Conservation (phyloP, 2,113 vertebrate species). For the Rhineura floridana region DNA sequence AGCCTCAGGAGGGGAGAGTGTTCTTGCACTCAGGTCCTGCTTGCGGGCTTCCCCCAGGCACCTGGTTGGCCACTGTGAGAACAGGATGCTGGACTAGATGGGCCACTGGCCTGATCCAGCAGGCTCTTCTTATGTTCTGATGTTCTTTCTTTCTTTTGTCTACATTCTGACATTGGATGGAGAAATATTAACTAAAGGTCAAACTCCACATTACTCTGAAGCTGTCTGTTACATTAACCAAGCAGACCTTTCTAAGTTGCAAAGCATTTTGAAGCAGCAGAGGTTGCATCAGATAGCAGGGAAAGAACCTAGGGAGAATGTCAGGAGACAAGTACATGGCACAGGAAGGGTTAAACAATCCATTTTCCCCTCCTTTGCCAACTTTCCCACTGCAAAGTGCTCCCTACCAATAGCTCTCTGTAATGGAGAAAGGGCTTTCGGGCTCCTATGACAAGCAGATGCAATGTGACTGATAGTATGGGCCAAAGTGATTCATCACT, state of each 20-base stretch:
- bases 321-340: not conserved
- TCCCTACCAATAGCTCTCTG: not conserved
- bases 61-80: too few species aligned
- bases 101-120: too few species aligned
- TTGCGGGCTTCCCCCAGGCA: too few species aligned
- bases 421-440: not conserved
- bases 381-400: not conserved
- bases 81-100: too few species aligned
- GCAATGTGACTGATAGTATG: not conserved
- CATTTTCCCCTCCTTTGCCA: not conserved
- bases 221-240: not conserved
- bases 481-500: too few species aligned
- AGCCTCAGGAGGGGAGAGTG: too few species aligned
- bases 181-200: not conserved
- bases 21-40: too few species aligned
- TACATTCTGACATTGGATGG: not conserved
- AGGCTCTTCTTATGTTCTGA: too few species aligned
- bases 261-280: not conserved
- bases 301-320: not conserved
- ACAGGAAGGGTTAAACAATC: not conserved
- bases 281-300: not conserved
- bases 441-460: not conserved
- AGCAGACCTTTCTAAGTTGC: not conserved
- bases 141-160: not conserved
- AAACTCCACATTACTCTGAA: not conserved